Conservation (phyloP, 2,888 invertebrate species). For the Charanyca ferruginea region DNA sequence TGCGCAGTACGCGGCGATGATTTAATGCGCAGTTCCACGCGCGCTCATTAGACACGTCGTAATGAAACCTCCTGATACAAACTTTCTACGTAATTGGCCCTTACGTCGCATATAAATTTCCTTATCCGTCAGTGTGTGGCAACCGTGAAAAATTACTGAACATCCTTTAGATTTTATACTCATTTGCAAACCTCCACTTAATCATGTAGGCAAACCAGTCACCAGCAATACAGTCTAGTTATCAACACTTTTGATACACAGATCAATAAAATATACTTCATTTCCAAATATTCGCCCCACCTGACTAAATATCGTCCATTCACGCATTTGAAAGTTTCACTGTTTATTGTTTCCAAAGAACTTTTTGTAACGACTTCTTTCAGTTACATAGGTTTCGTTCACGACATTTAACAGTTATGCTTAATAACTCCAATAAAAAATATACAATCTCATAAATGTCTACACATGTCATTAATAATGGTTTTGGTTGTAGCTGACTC, state of each 20-base stretch:
- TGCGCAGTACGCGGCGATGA: conserved; percentile 74
- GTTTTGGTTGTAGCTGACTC: conserved; percentile 52
- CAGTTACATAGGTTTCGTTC: conserved; percentile 32
- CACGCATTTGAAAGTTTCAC: conserved; percentile 43
- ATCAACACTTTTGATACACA: conserved; percentile 24
- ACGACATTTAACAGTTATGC: conserved; percentile 53
- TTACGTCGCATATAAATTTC: conserved; percentile 55
- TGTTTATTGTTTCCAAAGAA: conserved; percentile 50
- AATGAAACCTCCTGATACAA: conserved; percentile 66
- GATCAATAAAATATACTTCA: conserved; percentile 33
- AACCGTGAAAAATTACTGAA: conserved; percentile 29
- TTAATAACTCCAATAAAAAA: conserved; percentile 54
- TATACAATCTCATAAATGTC: conserved; percentile 62
- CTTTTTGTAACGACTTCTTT: conserved; percentile 50
- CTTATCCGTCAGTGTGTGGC: conserved; percentile 25
- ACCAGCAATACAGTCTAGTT: conserved; percentile 1
- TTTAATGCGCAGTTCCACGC: conserved; percentile 75
- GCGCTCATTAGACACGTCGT: conserved; percentile 77
- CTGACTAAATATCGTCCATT: conserved; percentile 39
- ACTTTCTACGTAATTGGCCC: conserved; percentile 65
- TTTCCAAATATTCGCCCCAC: conserved; percentile 27
- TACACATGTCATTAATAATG: conserved; percentile 55
- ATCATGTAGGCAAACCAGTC: background rate
- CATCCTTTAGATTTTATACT: conserved; percentile 20
- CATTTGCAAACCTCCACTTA: conserved; percentile 13